Base-by-base conservation (phyloP, 2,113 vertebrate genomes). In the Lophochroa leadbeateri region DNA sequence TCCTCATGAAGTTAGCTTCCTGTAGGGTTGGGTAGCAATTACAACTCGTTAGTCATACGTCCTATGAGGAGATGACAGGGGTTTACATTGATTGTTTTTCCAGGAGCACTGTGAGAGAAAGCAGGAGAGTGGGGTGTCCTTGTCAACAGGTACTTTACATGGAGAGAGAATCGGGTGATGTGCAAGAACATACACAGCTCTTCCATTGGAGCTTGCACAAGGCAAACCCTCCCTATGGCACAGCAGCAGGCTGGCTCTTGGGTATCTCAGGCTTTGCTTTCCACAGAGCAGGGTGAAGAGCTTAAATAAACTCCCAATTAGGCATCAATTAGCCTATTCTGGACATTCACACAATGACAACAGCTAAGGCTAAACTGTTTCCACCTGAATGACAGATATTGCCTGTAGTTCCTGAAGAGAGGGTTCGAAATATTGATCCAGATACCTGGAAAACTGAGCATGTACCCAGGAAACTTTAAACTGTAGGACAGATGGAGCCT, bases 11-110 rank as follows among this genome's bases (percentile, higher is more conserved):
- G 57, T 74, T 44, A 58, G 70, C 49, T 97, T 98, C 93, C 96
- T 97, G 94, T 65, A 89, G 96, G 91, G 95, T 58, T 95, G 90
- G 86, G 93, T 88, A 97, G 96, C 97, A 97, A 97, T 98, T 97
- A 93, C 93, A 75, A 17, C 94, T 97, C 96, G 86, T 96, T 96
- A 96, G 96, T 92, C 72, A 97, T 95, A 61, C 96, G 92, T 61
- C 43, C 8, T 24, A 11, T 9, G 13, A 85, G 71, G 67, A 61
- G 70, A 74, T 37, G 4, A 57, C 2, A 41, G 63, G 29, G 52
- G 7, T 94, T 74, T 49, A 28, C 77, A 83, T 86, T 67, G 57
- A 91, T 93, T 88, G 91, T 46, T 58, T 88, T 33, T 92, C 88
- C 93, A 92, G 86, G 47, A 71, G 69, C 72, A 50, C 25, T 35